A percentile compares a stretch with the other conserved stretches of the same genome.
Evolutionary conservation across 2,888 invertebrate genomes (phyloP).

Genomic region (Abrostola triplasia): DNA sequence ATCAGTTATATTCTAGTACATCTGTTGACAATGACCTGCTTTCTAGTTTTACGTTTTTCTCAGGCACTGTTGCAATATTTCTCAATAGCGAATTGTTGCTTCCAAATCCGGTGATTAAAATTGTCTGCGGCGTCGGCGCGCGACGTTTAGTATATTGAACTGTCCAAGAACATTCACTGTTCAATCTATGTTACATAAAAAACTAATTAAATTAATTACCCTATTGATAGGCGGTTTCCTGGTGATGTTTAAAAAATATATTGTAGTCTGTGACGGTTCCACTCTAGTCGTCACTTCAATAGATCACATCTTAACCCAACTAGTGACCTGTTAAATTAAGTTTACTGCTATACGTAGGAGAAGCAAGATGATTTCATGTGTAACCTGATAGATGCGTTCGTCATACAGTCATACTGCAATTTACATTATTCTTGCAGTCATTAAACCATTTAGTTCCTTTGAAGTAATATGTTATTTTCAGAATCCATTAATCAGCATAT

Average conservation of each 20-base stretch:
- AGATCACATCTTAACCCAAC: constrained; percentile 65
- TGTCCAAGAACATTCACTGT: constrained; percentile 16
- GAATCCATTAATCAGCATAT: not conserved
- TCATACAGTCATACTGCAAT: constrained; percentile 28
- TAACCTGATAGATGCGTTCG: constrained; percentile 45
- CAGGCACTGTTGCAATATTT: constrained; percentile 58
- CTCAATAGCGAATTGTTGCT: constrained; percentile 43
- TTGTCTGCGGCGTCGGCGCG: constrained; percentile 25
- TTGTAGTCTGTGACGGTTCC: constrained; percentile 67
- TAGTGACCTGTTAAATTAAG: constrained; percentile 78
- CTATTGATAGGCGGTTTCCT: constrained; percentile 70
- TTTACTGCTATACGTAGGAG: constrained; percentile 45
- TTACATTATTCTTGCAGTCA: constrained; percentile 30
- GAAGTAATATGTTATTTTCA: constrained; percentile 17
- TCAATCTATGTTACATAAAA: constrained; percentile 56
- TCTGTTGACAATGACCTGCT: constrained; percentile 75
- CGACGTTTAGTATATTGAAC: constrained; percentile 34
- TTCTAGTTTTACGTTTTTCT: constrained; percentile 70
- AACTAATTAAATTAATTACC: constrained; percentile 65
- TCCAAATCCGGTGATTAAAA: constrained; percentile 33
- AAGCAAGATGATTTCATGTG: constrained; percentile 49
- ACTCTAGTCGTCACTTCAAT: constrained; percentile 62
- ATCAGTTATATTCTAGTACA: constrained; percentile 38
- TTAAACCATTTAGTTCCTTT: constrained; percentile 25
- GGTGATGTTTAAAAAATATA: constrained; percentile 62